Evolutionary conservation across 2,113 vertebrate genomes (phyloP).

Genomic region (Pleuronectes platessa): DNA sequence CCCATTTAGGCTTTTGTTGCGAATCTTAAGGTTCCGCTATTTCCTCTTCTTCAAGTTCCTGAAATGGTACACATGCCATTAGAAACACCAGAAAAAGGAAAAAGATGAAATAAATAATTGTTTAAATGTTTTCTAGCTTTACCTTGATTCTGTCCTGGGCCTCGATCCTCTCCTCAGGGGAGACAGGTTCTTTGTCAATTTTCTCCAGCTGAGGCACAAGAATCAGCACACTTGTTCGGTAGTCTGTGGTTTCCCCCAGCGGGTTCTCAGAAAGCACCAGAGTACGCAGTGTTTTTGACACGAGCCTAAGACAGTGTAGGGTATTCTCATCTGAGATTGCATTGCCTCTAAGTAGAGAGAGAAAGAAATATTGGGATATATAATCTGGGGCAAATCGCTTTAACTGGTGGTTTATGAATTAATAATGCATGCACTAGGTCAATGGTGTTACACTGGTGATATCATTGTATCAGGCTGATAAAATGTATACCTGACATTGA

Average conservation of each 20-base stretch:
- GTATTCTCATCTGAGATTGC: conserved; percentile 56
- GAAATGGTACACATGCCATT: conserved; percentile 45
- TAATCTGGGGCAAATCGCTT: background rate
- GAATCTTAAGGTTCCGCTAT: conserved; percentile 23
- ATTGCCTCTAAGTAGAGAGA: conserved; percentile 73
- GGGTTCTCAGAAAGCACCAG: conserved; percentile 90
- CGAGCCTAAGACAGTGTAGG: conserved; percentile 52
- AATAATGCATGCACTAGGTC: background rate
- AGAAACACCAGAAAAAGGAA: background rate
- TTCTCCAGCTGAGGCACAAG: conserved; percentile 83
- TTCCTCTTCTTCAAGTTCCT: conserved; percentile 63
- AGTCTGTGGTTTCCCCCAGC: conserved; percentile 75
- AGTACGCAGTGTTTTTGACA: conserved; percentile 78
- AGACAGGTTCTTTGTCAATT: conserved; percentile 87
- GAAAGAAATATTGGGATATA: background rate
- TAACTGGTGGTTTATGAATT: background rate
- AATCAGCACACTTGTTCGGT: conserved; percentile 83
- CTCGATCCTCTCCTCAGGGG: conserved; percentile 84
- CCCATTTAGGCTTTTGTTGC: conserved; percentile 16
- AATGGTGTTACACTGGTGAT: no score
- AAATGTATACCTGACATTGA: conserved; percentile 84
- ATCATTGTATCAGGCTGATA: no score
- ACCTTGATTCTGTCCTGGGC: conserved; percentile 74
- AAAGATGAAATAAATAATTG: background rate
- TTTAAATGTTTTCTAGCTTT: background rate